Conservation (phyloP, 2,797 vertebrate genomes). For the Fistularia tabacaria region DNA sequence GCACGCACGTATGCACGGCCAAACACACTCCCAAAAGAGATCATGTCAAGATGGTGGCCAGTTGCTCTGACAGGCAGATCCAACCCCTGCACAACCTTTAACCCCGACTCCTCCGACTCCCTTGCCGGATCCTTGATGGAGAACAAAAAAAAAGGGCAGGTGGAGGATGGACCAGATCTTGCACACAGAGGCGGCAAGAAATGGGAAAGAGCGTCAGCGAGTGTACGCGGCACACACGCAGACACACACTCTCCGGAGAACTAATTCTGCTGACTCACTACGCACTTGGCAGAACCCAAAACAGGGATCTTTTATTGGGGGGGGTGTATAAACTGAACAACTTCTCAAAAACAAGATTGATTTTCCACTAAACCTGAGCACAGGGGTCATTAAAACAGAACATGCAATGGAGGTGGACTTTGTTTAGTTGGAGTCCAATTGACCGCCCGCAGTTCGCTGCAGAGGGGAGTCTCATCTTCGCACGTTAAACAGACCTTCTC, state of each 20-base stretch:
- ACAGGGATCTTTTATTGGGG: conserved; percentile 10
- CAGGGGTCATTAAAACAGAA: conserved; percentile 2
- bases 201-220: too few relatives aligned
- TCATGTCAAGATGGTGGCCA: conserved; percentile 52
- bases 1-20: background rate
- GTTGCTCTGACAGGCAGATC: conserved; percentile 48
- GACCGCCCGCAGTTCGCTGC: conserved; percentile 20
- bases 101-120: conserved; percentile 28
- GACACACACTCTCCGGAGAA: conserved; percentile 35
- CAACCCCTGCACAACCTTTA: conserved; percentile 51
- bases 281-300: conserved; percentile 44
- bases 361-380: conserved; percentile 4
- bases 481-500: conserved; percentile 54
- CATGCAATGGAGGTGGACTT: background rate
- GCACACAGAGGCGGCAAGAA: too few relatives aligned
- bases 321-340: background rate
- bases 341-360: conserved; percentile 4
- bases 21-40: conserved; percentile 49
- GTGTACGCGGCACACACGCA: conserved; percentile 12
- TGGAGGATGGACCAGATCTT: background rate
- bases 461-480: conserved; percentile 38
- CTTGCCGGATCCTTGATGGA: background rate
- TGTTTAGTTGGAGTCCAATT: conserved; percentile 3
- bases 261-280: conserved; percentile 73
- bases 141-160: conserved; percentile 13